phyloP scores from a whole-genome alignment of 2,888 invertebrate genomes.

The Bombyx huttoni region DNA sequence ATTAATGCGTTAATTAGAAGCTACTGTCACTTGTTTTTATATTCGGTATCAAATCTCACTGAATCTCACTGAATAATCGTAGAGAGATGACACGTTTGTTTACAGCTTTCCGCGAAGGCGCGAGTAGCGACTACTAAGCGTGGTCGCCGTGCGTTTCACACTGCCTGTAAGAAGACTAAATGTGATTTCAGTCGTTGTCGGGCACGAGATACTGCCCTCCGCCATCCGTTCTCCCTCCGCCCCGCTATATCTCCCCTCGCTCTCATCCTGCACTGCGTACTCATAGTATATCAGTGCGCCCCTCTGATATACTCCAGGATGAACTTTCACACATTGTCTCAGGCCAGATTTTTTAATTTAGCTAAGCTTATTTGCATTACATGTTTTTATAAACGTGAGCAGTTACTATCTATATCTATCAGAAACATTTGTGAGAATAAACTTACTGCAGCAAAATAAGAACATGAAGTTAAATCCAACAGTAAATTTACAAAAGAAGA shows the following conservation, averaged over 20 bases:
- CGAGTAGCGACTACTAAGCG: slow-evolving; percentile 11
- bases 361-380: neutral
- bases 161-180: slow-evolving; percentile 41
- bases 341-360: neutral
- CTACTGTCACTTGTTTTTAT: too few relatives aligned
- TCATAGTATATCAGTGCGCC: neutral
- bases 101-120: slow-evolving; percentile 9
- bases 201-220: slow-evolving; percentile 37
- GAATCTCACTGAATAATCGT: neutral
- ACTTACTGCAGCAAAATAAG: too few relatives aligned
- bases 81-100: slow-evolving; percentile 7
- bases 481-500: too few relatives aligned
- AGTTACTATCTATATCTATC: too few relatives aligned
- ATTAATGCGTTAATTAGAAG: too few relatives aligned
- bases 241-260: slow-evolving; percentile 29
- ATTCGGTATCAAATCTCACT: neutral
- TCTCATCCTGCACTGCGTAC: slow-evolving; percentile 21
- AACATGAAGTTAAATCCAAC: too few relatives aligned
- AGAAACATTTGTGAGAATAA: too few relatives aligned
- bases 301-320: neutral
- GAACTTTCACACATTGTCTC: neutral
- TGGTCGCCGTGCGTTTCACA: slow-evolving; percentile 35
- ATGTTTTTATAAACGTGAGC: too few relatives aligned
- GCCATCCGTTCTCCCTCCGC: slow-evolving; percentile 31
- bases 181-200: slow-evolving; percentile 44